Base-by-base conservation (phyloP, 2,113 vertebrate species). In the Sialia sialis region DNA sequence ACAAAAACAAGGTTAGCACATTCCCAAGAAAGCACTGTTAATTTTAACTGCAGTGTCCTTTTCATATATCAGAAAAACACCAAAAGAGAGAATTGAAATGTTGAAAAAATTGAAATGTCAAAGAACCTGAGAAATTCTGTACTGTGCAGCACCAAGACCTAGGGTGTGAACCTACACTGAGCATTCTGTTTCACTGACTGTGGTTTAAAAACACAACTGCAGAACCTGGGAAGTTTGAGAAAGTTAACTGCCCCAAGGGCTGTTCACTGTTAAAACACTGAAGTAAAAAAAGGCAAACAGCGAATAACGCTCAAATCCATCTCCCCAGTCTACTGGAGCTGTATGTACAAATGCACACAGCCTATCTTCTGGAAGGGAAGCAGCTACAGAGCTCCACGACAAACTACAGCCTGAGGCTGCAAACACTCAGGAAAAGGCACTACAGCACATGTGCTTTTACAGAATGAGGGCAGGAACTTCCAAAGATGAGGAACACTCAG, bases 1-100 rank as follows among this genome's bases (percentile, higher is more conserved):
- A 97, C 44, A 95, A 76, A 97, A 90, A 81, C 92, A 99, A 98
- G 98, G 99, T 99, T 99, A 99, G 98, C 98, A 99, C 94, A 98
- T 98, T 98, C 97, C 86, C 63, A 94, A 94, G 16, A 85, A 78
- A 95, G 76, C 23, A 96, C 95, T 88, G 59, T 48, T 64, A 54
- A 66, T 66, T 93, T 94, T 76, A 91, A 77, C n/a, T 51, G 78
- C 54, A 69, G 78, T 68, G 80, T 74, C 94, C 74, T 89, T 88
- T 73, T 16, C 19, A 87, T n/a, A 16, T 39, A 72, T 36, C 39
- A 60, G 64, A 77, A 67, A 9, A 88, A 8, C 1, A 32, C 55
- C 83, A 96, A 66, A 59, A 94, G 15, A 84, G 48, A 80, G 11
- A 34, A 95, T 5, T 19, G 74, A 80, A 58, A 90, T 74, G 70